These are phyloP conservation scores for Sebastes iracundus DNA, from an alignment of 2,797 vertebrate genomes.

Conservation along the genomic window DNA sequence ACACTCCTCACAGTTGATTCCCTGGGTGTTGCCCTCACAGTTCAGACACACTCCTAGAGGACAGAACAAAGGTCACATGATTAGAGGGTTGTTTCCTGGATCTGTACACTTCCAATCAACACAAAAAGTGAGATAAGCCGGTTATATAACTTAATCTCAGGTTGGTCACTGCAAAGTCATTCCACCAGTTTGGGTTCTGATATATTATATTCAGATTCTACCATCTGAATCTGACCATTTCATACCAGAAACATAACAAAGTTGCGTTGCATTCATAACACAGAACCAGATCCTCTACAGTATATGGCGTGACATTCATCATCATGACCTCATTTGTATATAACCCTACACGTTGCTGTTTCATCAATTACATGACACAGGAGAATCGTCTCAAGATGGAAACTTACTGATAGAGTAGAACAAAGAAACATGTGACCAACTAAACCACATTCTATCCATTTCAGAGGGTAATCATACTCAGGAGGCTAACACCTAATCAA, in stretches of 20 bases:
- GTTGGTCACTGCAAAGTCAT: background rate
- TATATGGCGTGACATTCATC: background rate
- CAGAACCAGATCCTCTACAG: background rate
- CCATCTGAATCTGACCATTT: background rate
- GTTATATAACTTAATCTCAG: background rate
- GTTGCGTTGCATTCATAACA: background rate
- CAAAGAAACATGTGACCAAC: background rate
- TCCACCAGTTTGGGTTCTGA: background rate
- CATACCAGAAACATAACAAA: background rate
- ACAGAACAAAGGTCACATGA: constrained; percentile 13
- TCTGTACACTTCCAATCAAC: background rate
- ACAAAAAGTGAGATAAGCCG: background rate
- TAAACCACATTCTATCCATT: background rate
- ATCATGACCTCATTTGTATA: background rate
- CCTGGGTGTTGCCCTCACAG: constrained; percentile 90
- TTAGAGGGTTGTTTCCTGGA: background rate
- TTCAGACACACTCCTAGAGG: constrained; percentile 87
- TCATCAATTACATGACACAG: background rate
- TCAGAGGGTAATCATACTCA: background rate
- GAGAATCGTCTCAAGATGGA: background rate
- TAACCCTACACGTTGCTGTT: background rate
- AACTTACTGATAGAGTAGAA: background rate
- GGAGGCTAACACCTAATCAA: background rate
- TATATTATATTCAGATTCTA: too few species aligned
- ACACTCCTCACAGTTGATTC: constrained; percentile 91